phyloP scores from a whole-genome alignment of 2,797 vertebrate genomes.

The Dermochelys coriacea region DNA sequence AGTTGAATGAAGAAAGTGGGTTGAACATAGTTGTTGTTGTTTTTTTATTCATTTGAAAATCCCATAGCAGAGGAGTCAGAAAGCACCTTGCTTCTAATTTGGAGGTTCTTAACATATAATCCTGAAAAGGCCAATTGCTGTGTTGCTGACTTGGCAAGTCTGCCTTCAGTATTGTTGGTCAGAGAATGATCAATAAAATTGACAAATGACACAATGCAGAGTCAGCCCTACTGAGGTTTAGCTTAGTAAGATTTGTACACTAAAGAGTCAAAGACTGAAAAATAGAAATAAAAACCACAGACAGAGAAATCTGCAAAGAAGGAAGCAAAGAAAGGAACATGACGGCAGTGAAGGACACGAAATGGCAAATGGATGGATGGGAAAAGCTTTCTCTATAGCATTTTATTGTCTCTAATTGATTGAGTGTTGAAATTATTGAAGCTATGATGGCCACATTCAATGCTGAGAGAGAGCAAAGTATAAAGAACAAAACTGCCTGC shows the following conservation, averaged over 20 bases:
- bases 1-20: slow-evolving; percentile 51
- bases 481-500: not conserved
- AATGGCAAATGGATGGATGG: not conserved
- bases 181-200: slow-evolving; percentile 70
- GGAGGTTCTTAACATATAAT: slow-evolving; percentile 47
- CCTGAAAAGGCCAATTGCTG: not conserved
- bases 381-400: not conserved
- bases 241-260: slow-evolving; percentile 32
- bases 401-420: slow-evolving; percentile 46
- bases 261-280: slow-evolving; percentile 43
- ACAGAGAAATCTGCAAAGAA: slow-evolving; percentile 24
- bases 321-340: slow-evolving; percentile 11
- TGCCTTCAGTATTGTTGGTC: slow-evolving; percentile 9
- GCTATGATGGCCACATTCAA: not conserved
- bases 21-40: not conserved
- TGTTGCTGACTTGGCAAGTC: slow-evolving; percentile 56
- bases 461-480: not conserved
- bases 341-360: slow-evolving; percentile 29
- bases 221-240: slow-evolving; percentile 63
- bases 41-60: slow-evolving; percentile 47
- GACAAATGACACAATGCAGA: slow-evolving; percentile 69
- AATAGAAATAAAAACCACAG: slow-evolving; percentile 28
- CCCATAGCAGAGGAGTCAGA: slow-evolving; percentile 49
- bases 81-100: slow-evolving; percentile 59
- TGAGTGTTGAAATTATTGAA: slow-evolving; percentile 41